Base-by-base conservation (phyloP, 1,140 invertebrate species). In the Forficula auricularia region DNA sequence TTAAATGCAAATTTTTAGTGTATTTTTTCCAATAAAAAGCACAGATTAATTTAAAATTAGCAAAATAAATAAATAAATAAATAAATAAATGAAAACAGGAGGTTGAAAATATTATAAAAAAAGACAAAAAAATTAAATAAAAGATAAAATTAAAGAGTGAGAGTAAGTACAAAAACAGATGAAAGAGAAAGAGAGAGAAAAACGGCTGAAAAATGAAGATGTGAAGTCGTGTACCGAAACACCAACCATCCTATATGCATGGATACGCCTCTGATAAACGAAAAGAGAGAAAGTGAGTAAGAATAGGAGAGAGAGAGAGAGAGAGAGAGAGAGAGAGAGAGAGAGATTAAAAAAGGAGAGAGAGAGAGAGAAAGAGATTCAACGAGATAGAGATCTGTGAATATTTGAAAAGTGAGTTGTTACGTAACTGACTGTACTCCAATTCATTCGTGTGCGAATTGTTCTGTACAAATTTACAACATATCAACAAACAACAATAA, bases 51-150 rank as follows among this genome's bases (percentile, higher is more conserved):
- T 27, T 27, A 87, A 82, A 60, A 82, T 85, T 58, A 88, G 70
- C 55, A 82, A 85, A 60, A 88, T 74, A 54, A 88, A 73, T 65
- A 88, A 86, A 54, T 82, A 87, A 51, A 86, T 80, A 59, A 81
- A 80, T 83, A 66, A 53, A 60, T 57, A 57, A 49, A 53, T 52
- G 54, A 55, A 46, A 45, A 53, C 38, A 54, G 52, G 46, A 52
- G 50, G 56, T 50, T 42, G 48, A 45, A 40, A 51, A 50, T 39
- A 49, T 53, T n/a, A 55, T 43, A 45, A n/a, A 40, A 38, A 40
- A 38, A 49, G 39, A 45, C 43, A 47, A 45, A 40, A 43, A 19
- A 44, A 36, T 31, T 6, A 27, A 27, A 27, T 6, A 27, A 27
- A 27, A 27, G 4, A 27, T 6, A 48, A 42, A 46, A 38, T 27